Conservation (phyloP, 2,113 vertebrate species). For the Festucalex cinctus region DNA sequence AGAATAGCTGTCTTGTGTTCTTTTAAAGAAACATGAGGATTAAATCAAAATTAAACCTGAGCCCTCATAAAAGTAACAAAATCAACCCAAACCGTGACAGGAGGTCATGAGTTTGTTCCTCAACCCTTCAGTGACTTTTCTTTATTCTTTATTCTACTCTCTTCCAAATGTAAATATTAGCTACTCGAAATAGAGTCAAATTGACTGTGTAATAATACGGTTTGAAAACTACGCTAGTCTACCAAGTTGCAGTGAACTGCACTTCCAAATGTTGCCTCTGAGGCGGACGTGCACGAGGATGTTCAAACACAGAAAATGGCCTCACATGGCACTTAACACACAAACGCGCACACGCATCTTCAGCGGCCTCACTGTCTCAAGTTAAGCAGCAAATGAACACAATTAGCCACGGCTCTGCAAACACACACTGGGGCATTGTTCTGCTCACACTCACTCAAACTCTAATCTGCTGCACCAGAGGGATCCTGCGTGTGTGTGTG, state of each 20-base stretch:
- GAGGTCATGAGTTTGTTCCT: too few species aligned
- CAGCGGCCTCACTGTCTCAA: constrained; percentile 61
- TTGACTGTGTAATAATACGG: too few species aligned
- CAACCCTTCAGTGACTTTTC: too few species aligned
- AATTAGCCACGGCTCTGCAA: constrained; percentile 68
- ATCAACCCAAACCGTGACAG: too few species aligned
- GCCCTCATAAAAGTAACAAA: too few species aligned
- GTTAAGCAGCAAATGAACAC: constrained; percentile 72
- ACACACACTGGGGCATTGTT: constrained; percentile 72
- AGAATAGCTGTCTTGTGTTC: too few species aligned
- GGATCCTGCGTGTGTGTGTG: constrained; percentile 36
- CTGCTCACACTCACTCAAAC: constrained; percentile 66
- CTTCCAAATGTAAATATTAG: too few species aligned
- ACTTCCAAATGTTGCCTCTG: neutral
- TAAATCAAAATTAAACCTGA: too few species aligned
- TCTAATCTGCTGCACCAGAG: constrained; percentile 62
- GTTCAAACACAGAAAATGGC: constrained; percentile 52
- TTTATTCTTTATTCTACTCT: too few species aligned
- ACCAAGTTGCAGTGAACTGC: neutral
- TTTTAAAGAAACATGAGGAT: too few species aligned
- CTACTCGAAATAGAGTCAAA: too few species aligned
- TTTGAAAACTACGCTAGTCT: too few species aligned
- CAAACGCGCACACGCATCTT: constrained; percentile 39
- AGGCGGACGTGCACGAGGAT: constrained; percentile 1
- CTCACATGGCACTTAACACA: constrained; percentile 49